Evolutionary conservation across 2,797 vertebrate species (phyloP), one percentile per base, ranked within the genome.

Genomic region (Melopsittacus undulatus): DNA sequence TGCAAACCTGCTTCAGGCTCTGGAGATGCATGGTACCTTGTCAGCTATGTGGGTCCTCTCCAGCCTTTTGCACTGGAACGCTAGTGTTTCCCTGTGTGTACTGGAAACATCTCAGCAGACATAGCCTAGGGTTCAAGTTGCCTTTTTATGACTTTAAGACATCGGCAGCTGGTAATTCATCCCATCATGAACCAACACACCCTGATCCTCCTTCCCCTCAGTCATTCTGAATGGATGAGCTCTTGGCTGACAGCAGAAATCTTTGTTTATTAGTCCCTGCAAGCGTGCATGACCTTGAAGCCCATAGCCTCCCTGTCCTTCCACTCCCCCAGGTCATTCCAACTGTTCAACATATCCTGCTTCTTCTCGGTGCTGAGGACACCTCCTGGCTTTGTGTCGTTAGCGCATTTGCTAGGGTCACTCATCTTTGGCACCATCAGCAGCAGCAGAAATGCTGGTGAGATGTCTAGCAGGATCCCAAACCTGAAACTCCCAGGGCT

Each of bases 201-300:
- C n/a, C 88, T 7, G 22, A 79, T 49, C 81, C 66, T 86, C 89
- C 82, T 84, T n/a, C 78, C 79, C 59, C 82, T 95, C 77, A 21
- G 36, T 72, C 67, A 23, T 27, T 81, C 27, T 14, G 74, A n/a
- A 15, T 0, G 4, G 69, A 43, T 64, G 86, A 89, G 83, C 80
- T 54, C 83, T 18, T 11, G 51, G 83, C 73, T 92, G 92, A 23
- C 69, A 51, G 90, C 62, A 93, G 57, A 30, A 82, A 57, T 43
- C 74, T 57, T 46, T 7, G 27, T 70, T 85, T 83, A 48, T 46
- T 18, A 54, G 19, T 57, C 67, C 54, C 46, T 18, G 49, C 0
- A 0, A n/a, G 75, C 34, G 10, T 3, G n/a, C 17, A 0, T 6
- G n/a, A 74, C 93, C 92, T 93, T 83, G 88, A 49, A 36, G 45